Percentiles rank a stretch among this genome's conserved stretches.
Conservation (phyloP, 2,797 vertebrate species). For the Pangasius macronema region DNA sequence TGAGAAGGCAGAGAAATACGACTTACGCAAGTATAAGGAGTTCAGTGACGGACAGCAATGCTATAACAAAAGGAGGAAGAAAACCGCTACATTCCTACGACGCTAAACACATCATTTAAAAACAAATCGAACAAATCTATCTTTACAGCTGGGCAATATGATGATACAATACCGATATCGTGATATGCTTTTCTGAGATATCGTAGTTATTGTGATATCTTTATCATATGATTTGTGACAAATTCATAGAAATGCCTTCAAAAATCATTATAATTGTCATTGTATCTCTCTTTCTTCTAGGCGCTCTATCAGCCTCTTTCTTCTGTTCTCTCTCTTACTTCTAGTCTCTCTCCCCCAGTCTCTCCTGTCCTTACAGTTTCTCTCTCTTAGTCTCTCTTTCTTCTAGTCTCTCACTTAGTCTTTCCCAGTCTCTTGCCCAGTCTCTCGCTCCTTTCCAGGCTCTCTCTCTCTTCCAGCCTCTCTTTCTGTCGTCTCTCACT, state of each 20-base stretch:
- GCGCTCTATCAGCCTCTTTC: background rate
- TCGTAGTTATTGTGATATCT: too few relatives aligned
- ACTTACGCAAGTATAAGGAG: background rate
- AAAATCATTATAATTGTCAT: too few relatives aligned
- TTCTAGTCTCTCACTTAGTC: background rate
- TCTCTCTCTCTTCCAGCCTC: background rate
- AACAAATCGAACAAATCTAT: too few relatives aligned
- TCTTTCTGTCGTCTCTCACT: background rate
- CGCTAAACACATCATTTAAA: background rate
- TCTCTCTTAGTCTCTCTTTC: background rate
- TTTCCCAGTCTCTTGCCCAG: background rate
- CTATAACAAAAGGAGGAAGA: background rate
- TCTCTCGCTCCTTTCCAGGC: background rate
- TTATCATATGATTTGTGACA: too few relatives aligned
- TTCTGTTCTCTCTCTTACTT: background rate
- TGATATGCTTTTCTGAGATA: too few relatives aligned
- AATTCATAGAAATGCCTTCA: too few relatives aligned
- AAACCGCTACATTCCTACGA: background rate
- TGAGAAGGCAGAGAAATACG: slow-evolving; percentile 54
- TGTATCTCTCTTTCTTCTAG: background rate
- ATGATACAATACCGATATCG: too few relatives aligned
- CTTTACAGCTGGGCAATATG: too few relatives aligned
- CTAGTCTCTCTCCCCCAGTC: background rate
- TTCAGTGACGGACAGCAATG: background rate
- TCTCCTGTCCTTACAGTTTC: background rate